These are phyloP conservation scores for Poeciliopsis paucimaculata DNA, from an alignment of 2,797 vertebrate genomes.

Conservation along the genomic window DNA sequence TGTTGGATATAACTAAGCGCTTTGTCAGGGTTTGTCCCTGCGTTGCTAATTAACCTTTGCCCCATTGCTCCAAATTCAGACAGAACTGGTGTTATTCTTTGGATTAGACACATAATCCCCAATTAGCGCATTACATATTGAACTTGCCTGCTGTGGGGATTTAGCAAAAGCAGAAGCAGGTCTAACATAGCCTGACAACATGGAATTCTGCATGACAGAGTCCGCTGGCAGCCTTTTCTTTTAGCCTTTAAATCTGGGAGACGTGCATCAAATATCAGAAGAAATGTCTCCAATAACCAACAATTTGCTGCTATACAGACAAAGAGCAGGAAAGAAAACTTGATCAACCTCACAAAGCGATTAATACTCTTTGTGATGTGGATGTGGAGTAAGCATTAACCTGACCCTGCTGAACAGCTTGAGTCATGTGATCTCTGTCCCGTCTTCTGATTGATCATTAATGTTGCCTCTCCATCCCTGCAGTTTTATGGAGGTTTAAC, in stretches of 20 bases:
- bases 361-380: no score
- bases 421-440: neutral
- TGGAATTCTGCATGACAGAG: conserved; percentile 29
- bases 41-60: conserved; percentile 41
- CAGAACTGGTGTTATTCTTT: conserved; percentile 29
- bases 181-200: conserved; percentile 45
- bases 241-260: conserved; percentile 14
- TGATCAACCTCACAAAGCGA: no score
- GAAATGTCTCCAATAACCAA: neutral
- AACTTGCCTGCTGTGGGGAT: conserved; percentile 46
- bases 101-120: conserved; percentile 62
- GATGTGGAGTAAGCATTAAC: conserved; percentile 6
- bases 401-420: neutral
- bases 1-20: neutral
- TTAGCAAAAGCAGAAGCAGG: conserved; percentile 38
- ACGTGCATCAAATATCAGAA: neutral
- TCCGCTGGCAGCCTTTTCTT: conserved; percentile 24
- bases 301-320: neutral
- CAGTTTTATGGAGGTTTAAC: conserved; percentile 9
- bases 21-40: neutral
- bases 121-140: conserved; percentile 45
- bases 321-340: neutral
- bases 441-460: conserved; percentile 10
- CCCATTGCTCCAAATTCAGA: conserved; percentile 9
- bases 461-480: neutral